Conservation (phyloP, 2,888 invertebrate species). For the Coenonympha glycerion region DNA sequence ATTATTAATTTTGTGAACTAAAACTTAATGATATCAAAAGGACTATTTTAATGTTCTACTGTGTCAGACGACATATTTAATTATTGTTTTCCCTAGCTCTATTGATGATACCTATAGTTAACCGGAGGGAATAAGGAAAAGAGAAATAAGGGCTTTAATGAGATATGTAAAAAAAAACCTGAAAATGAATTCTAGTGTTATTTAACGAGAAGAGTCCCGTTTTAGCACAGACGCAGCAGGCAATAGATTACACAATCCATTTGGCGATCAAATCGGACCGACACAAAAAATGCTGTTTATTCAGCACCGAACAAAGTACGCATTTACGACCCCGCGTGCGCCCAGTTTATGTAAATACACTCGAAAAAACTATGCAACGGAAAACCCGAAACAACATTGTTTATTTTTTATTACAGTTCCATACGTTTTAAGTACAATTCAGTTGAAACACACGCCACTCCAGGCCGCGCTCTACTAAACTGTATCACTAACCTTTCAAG, state of each 20-base stretch:
- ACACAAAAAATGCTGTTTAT: conserved; percentile 49
- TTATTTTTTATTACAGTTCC: conserved; percentile 52
- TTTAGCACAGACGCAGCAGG: neutral
- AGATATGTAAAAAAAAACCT: no score
- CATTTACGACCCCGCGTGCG: conserved; percentile 39
- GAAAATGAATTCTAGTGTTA: no score
- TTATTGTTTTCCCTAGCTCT: no score
- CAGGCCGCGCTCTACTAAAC: conserved; percentile 13
- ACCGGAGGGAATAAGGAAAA: no score
- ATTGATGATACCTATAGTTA: no score
- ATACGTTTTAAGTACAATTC: conserved; percentile 39
- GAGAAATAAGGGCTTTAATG: no score
- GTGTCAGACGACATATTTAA: no score
- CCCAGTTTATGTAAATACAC: conserved; percentile 64
- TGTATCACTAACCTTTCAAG: conserved; percentile 14
- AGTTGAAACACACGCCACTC: conserved; percentile 11
- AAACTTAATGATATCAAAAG: no score
- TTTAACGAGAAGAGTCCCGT: neutral
- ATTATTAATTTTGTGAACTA: no score
- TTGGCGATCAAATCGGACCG: conserved; percentile 39
- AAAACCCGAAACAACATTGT: conserved; percentile 52
- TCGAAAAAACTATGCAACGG: conserved; percentile 52
- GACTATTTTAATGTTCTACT: no score
- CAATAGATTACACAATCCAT: conserved; percentile 38
- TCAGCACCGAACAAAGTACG: conserved; percentile 54